phyloP scores from a whole-genome alignment of 1,140 invertebrate genomes.

The Glossosoma conforme region DNA sequence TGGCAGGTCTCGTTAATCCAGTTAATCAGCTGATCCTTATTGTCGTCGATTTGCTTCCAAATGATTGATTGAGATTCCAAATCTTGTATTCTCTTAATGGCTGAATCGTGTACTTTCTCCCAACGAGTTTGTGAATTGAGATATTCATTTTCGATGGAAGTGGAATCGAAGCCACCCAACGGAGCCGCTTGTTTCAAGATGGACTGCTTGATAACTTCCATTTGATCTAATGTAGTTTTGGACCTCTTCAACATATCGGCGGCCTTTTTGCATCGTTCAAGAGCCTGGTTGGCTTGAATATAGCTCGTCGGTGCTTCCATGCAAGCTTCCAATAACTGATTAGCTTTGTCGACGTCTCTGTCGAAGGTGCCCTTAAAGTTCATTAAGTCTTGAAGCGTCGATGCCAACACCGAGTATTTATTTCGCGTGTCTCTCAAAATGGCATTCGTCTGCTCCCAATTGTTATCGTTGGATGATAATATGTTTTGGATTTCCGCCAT shows the following conservation, averaged over 20 bases:
- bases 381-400: slow-evolving; percentile 69
- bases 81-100: slow-evolving; percentile 66
- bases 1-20: slow-evolving; percentile 82
- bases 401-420: slow-evolving; percentile 66
- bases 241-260: slow-evolving; percentile 68
- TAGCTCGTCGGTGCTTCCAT: slow-evolving; percentile 62
- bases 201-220: slow-evolving; percentile 66
- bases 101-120: slow-evolving; percentile 65
- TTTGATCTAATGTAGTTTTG: slow-evolving; percentile 68
- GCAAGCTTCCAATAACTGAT: slow-evolving; percentile 53
- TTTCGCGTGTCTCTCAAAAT: slow-evolving; percentile 68
- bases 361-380: slow-evolving; percentile 65
- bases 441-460: slow-evolving; percentile 74
- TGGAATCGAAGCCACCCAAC: slow-evolving; percentile 66
- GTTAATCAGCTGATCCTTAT: slow-evolving; percentile 72
- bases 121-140: slow-evolving; percentile 62
- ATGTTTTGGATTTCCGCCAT: slow-evolving; percentile 73
- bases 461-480: slow-evolving; percentile 66
- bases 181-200: slow-evolving; percentile 68
- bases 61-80: slow-evolving; percentile 84
- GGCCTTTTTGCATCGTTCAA: slow-evolving; percentile 71
- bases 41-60: slow-evolving; percentile 87
- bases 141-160: slow-evolving; percentile 60
- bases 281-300: slow-evolving; percentile 55
- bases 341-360: slow-evolving; percentile 62